Base-by-base conservation (phyloP, 1,140 invertebrate genomes). In the Gyrodactylus salaris region DNA sequence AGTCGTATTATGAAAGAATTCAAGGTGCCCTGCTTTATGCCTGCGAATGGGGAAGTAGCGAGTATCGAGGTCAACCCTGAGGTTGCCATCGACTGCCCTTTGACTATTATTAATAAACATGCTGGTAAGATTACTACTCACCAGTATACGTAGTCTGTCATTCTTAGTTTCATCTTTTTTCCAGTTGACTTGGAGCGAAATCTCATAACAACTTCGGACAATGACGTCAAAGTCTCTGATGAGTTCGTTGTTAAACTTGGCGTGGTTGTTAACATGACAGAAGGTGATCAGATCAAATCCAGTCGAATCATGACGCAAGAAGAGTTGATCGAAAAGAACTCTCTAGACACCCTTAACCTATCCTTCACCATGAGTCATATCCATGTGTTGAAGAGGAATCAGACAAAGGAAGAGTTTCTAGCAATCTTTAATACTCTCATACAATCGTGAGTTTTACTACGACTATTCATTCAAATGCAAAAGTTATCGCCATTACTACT, bases 31-130 rank as follows among this genome's bases (percentile, higher is more conserved):
- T 96, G 91, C 80, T 94, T 86, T 76, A 94, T 90, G 85, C 92
- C 91, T 54, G 91, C 91, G 0, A 97, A 97, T 83, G 92, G 92
- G 7, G 91, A 96, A 81, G 93, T 89, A 20, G 87, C 87, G 76
- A 83, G 85, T 34, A 91, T 97, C 74, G 85, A 84, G 1, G 91
- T 89, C 0, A 70, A 70, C 34, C 7, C 34, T 16, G 34, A 54
- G n/a, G n/a, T 54, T n/a, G 7, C 7, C n/a, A 16, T 54, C 7
- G 34, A 54, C n/a, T 54, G 34, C n/a, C 34, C 34, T 16, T 16
- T 54, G 34, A n/a, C 7, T n/a, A 7, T 54, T 54, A 54, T 54
- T n/a, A n/a, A 54, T 16, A 54, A 54, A 16, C 7, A 54, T 16
- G 34, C 34, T 16, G 34, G 34, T 54, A 54, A 54, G 7, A 16